Conservation (phyloP, 2,113 vertebrate species). For the Amia ocellicauda region DNA sequence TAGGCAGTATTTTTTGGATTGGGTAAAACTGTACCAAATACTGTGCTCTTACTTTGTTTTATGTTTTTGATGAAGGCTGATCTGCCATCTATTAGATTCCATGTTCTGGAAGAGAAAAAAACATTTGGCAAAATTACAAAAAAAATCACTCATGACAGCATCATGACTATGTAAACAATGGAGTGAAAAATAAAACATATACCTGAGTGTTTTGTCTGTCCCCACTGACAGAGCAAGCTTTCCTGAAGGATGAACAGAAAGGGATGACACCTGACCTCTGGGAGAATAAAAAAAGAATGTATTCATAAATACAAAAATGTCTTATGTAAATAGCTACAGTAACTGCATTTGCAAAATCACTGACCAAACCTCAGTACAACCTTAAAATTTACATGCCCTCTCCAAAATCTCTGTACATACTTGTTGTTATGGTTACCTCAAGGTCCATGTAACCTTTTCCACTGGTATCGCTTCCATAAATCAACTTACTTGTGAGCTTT, state of each 20-base stretch:
- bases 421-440: too few species aligned
- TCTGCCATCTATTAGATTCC: conserved; percentile 92
- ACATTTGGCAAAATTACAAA: conserved; percentile 6
- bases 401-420: too few species aligned
- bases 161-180: neutral
- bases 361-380: neutral
- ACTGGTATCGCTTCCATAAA: too few species aligned
- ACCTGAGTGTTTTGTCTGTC: conserved; percentile 92
- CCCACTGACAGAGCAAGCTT: conserved; percentile 92
- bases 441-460: too few species aligned
- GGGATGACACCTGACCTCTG: conserved; percentile 83
- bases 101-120: conserved; percentile 75
- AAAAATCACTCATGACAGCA: conserved; percentile 7
- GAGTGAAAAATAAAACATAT: conserved; percentile 25
- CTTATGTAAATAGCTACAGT: too few species aligned
- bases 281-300: conserved; percentile 4
- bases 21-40: too few species aligned
- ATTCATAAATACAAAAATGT: neutral
- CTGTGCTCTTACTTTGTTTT: conserved; percentile 91
- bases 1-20: too few species aligned
- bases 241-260: conserved; percentile 93
- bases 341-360: neutral
- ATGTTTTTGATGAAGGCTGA: conserved; percentile 96
- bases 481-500: conserved; percentile 91
- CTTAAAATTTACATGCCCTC: too few species aligned